Evolutionary conservation across 2,113 vertebrate genomes (phyloP).

Genomic region (Halcyon malimbica): DNA sequence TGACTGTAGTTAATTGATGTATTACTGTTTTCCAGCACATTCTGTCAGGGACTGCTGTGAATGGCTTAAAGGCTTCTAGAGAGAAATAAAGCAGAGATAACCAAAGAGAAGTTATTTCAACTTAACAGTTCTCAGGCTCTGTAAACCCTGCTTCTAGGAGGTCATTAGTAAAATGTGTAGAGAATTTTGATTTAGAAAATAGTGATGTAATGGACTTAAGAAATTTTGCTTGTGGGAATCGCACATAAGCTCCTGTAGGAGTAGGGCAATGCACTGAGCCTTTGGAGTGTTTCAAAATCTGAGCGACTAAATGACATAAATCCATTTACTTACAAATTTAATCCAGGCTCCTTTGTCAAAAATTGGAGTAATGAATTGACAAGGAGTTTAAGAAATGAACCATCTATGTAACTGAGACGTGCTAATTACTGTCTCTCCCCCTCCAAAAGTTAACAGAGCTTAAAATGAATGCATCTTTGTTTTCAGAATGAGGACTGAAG

Average conservation of each 20-base stretch:
- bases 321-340: slow-evolving; percentile 32
- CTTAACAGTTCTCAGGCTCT: slow-evolving; percentile 40
- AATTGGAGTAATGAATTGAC: slow-evolving; percentile 33
- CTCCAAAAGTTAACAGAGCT: not conserved
- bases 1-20: slow-evolving; percentile 71
- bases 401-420: not conserved
- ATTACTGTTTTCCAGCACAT: slow-evolving; percentile 68
- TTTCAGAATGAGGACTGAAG: not conserved
- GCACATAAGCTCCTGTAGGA: slow-evolving; percentile 1
- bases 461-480: slow-evolving; percentile 18
- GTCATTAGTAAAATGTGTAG: not conserved
- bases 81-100: slow-evolving; percentile 59
- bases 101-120: slow-evolving; percentile 59
- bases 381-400: slow-evolving; percentile 46
- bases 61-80: slow-evolving; percentile 40
- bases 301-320: slow-evolving; percentile 6
- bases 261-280: not conserved
- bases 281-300: not conserved
- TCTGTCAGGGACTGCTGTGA: slow-evolving; percentile 51
- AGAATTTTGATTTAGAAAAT: slow-evolving; percentile 45
- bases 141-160: slow-evolving; percentile 4
- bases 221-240: slow-evolving; percentile 5
- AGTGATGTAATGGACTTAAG: not conserved
- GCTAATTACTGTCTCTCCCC: slow-evolving; percentile 1
- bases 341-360: slow-evolving; percentile 16